phyloP scores from a whole-genome alignment of 2,888 invertebrate genomes.

The Crocallis elinguaria region DNA sequence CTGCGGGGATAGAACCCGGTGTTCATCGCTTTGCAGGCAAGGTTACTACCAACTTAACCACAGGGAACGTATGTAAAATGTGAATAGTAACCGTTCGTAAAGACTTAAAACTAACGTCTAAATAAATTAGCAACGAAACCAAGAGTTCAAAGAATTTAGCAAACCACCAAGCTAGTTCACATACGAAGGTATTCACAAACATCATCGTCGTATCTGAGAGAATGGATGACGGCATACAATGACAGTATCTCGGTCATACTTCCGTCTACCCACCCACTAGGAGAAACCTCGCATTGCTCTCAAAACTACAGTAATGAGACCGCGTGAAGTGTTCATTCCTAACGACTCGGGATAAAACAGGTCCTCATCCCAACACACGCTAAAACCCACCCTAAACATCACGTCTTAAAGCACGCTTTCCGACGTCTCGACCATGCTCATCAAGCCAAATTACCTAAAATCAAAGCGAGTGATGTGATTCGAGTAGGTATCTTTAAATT shows the following conservation, averaged over 20 bases:
- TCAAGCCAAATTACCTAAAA: constrained; percentile 41
- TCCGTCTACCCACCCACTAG: constrained; percentile 38
- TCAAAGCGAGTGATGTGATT: constrained; percentile 42
- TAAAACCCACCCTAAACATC: constrained; percentile 36
- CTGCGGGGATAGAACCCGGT: no score
- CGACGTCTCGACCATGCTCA: constrained; percentile 14
- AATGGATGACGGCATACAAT: constrained; percentile 44
- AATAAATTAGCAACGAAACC: no score
- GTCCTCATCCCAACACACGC: constrained; percentile 29
- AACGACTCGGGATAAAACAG: constrained; percentile 47
- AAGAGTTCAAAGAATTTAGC: background rate
- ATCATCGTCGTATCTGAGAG: constrained; percentile 22
- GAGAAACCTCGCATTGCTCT: constrained; percentile 46
- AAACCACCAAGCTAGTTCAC: background rate
- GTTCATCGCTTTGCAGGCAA: no score
- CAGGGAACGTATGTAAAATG: no score
- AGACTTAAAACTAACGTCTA: no score
- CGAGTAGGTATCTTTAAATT: constrained; percentile 39
- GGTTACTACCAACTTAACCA: no score
- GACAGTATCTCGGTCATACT: constrained; percentile 46
- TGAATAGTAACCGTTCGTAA: no score
- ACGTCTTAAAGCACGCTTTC: constrained; percentile 18
- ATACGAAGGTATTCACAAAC: background rate
- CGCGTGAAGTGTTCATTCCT: constrained; percentile 49
- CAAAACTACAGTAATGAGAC: constrained; percentile 56